Conservation (phyloP, 2,888 invertebrate species). For the Achlya flavicornis region DNA sequence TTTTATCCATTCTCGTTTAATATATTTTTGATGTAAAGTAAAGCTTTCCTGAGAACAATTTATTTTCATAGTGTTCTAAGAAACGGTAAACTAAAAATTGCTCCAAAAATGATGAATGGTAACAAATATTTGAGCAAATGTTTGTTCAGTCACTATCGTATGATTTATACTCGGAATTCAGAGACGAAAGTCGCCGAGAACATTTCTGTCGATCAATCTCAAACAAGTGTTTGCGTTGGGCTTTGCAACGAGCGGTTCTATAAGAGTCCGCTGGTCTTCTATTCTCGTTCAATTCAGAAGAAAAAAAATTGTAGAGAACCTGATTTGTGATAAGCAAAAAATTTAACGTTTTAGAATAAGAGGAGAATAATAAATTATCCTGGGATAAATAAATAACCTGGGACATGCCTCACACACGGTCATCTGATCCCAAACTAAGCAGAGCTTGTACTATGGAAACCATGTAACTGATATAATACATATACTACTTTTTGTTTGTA, state of each 20-base stretch:
- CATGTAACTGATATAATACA: too few relatives aligned
- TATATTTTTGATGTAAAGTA: neutral
- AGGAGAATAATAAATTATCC: too few relatives aligned
- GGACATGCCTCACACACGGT: too few relatives aligned
- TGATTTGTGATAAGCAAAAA: too few relatives aligned
- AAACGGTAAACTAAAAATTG: neutral
- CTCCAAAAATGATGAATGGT: conserved; percentile 9
- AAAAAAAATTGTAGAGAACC: too few relatives aligned
- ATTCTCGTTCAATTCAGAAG: too few relatives aligned
- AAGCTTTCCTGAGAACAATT: neutral
- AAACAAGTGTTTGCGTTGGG: conserved; percentile 22
- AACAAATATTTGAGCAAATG: conserved; percentile 15
- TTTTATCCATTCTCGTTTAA: neutral
- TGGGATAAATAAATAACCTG: too few relatives aligned
- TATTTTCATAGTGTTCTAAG: neutral
- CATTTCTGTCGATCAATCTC: conserved; percentile 36
- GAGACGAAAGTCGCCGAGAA: conserved; percentile 20
- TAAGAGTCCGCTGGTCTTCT: neutral
- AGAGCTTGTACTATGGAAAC: too few relatives aligned
- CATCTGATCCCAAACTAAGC: too few relatives aligned
- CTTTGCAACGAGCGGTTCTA: conserved; percentile 17
- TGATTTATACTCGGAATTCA: conserved; percentile 44
- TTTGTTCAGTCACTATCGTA: conserved; percentile 17
- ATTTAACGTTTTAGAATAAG: too few relatives aligned
- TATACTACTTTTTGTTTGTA: too few relatives aligned